Conservation (phyloP, 1,140 invertebrate species). For the Phymorhynchus buccinoides region DNA sequence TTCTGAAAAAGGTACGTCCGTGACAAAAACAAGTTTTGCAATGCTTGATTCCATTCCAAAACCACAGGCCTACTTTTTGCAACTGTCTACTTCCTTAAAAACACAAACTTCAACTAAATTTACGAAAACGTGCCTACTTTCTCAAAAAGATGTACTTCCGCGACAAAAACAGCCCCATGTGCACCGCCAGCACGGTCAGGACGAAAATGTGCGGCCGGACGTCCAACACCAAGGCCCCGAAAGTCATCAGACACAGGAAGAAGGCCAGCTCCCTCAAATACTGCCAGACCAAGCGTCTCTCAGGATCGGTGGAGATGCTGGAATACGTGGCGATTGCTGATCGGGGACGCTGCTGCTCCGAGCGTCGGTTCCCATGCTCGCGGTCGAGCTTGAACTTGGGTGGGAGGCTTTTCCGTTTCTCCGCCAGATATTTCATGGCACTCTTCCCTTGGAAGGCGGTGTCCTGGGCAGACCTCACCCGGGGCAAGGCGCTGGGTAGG, state of each 20-base stretch:
- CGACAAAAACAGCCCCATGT: not conserved
- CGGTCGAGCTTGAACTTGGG: not conserved
- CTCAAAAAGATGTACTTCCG: conserved; percentile 11
- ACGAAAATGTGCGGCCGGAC: conserved; percentile 33
- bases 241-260: conserved; percentile 23
- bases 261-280: conserved; percentile 28
- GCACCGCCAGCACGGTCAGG: not conserved
- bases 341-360: not conserved
- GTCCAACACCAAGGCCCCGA: conserved; percentile 21
- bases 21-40: too few relatives aligned
- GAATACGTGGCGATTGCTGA: not conserved
- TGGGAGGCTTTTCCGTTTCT: too few relatives aligned
- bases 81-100: not conserved
- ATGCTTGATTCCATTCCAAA: not conserved
- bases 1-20: not conserved
- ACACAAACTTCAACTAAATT: too few relatives aligned
- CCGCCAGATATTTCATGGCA: not conserved
- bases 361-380: not conserved
- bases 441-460: not conserved
- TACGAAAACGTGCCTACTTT: not conserved
- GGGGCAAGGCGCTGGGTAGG: too few relatives aligned
- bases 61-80: too few relatives aligned
- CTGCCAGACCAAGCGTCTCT: conserved; percentile 10
- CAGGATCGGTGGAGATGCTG: not conserved
- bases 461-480: too few relatives aligned